Evolutionary conservation across 2,113 vertebrate species (phyloP).

Genomic region (Heteronetta atricapilla): DNA sequence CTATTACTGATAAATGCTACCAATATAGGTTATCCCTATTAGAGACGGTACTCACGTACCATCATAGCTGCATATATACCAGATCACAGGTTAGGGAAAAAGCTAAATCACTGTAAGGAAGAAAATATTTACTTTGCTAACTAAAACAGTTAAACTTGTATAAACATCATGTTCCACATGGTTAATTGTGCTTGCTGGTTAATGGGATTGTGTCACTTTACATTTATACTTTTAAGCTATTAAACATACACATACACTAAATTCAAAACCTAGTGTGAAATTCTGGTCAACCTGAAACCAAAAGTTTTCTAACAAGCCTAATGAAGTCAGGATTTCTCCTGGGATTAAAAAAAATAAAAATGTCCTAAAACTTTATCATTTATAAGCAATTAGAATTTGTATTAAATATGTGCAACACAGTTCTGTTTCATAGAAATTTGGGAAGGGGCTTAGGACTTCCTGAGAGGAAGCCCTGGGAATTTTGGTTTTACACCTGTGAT

Average conservation of each 20-base stretch:
- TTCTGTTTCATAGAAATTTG: not conserved
- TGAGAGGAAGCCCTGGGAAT: not conserved
- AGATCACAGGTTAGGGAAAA: not conserved
- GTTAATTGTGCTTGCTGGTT: conserved; percentile 6
- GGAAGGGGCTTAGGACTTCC: not conserved
- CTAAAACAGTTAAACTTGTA: not conserved
- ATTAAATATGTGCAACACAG: not conserved
- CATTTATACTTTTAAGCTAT: conserved; percentile 8
- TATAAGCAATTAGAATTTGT: no score
- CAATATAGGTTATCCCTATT: not conserved
- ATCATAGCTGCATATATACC: not conserved
- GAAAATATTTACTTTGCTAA: not conserved
- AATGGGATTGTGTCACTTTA: conserved; percentile 2
- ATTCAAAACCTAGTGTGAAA: not conserved
- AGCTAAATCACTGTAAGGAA: not conserved
- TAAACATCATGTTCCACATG: not conserved
- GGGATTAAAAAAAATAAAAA: not conserved
- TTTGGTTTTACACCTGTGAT: not conserved
- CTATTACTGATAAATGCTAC: not conserved
- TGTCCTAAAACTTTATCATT: not conserved
- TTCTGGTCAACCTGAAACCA: not conserved
- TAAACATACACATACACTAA: not conserved
- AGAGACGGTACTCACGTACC: not conserved
- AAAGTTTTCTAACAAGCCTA: not conserved
- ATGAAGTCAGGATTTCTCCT: not conserved